Conservation (phyloP, 2,888 invertebrate species). For the Frankliniella intonsa region DNA sequence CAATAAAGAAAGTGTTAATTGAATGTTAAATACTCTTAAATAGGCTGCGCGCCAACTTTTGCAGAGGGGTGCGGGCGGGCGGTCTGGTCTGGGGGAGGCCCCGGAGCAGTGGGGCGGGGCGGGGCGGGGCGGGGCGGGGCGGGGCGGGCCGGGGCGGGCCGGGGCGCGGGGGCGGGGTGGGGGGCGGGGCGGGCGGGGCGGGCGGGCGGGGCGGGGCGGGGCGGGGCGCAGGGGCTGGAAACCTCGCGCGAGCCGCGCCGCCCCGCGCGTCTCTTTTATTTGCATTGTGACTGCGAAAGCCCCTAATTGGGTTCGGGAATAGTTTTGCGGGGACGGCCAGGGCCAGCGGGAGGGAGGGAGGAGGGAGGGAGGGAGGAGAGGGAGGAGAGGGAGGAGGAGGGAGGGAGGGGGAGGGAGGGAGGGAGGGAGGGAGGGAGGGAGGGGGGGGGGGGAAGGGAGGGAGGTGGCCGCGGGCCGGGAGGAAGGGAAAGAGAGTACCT, state of each 20-base stretch:
- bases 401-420: too few species aligned
- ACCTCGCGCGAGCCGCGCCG: too few species aligned
- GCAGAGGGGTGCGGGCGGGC: neutral
- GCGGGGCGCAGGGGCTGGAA: too few species aligned
- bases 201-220: too few species aligned
- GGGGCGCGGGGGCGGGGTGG: neutral
- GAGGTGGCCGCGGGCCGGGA: too few species aligned
- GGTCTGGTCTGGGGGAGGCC: neutral
- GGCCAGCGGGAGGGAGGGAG: neutral
- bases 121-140: neutral
- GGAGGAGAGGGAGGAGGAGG: neutral
- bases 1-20: slow-evolving; percentile 25
- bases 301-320: too few species aligned
- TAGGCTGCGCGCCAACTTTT: neutral
- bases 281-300: too few species aligned
- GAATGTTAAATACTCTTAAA: slow-evolving; percentile 25
- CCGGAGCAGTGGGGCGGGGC: neutral
- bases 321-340: neutral
- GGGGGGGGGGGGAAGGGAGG: too few species aligned
- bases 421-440: too few species aligned
- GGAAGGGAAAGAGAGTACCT: too few species aligned
- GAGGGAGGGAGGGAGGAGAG: neutral
- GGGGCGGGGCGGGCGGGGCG: too few species aligned
- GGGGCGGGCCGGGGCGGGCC: neutral
- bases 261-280: too few species aligned